phyloP scores from a whole-genome alignment of 1,140 invertebrate genomes.

The Bombyx mandarina region DNA sequence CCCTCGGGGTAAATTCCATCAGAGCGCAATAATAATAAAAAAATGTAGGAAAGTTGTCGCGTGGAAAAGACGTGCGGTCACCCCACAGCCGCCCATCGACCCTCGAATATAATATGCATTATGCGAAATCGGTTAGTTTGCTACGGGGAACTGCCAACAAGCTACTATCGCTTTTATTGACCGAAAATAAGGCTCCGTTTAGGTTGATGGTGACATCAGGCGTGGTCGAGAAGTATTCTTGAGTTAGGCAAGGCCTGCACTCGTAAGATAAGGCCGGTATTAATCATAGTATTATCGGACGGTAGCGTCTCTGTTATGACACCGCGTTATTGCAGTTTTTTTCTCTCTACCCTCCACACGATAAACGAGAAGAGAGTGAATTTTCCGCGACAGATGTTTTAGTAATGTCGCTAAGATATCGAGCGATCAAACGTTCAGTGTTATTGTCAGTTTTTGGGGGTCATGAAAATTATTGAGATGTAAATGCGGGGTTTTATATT shows the following conservation, averaged over 20 bases:
- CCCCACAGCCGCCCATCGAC: conserved; percentile 6
- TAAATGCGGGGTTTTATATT: too few species aligned
- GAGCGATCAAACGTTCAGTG: conserved; percentile 52
- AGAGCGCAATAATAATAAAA: conserved; percentile 71
- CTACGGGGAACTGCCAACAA: neutral
- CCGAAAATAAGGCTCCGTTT: too few species aligned
- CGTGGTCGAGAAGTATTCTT: neutral
- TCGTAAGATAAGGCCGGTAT: conserved; percentile 66
- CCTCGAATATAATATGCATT: conserved; percentile 67
- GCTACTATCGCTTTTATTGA: too few species aligned
- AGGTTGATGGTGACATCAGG: neutral
- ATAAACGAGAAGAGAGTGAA: conserved; percentile 60
- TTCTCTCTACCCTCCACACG: conserved; percentile 59
- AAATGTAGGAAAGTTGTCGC: conserved; percentile 67
- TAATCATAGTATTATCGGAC: conserved; percentile 69
- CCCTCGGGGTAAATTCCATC: conserved; percentile 62
- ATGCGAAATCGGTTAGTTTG: conserved; percentile 67
- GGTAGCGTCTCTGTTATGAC: conserved; percentile 64
- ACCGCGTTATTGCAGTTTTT: conserved; percentile 65
- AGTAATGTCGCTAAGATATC: conserved; percentile 50
- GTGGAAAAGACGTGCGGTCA: conserved; percentile 68
- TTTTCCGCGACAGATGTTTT: conserved; percentile 69
- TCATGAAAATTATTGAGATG: too few species aligned
- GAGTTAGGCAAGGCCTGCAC: conserved; percentile 54
- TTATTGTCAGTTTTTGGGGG: conserved; percentile 21